Base-by-base conservation (phyloP, 2,888 invertebrate genomes). In the Caenorhabditis afra region DNA sequence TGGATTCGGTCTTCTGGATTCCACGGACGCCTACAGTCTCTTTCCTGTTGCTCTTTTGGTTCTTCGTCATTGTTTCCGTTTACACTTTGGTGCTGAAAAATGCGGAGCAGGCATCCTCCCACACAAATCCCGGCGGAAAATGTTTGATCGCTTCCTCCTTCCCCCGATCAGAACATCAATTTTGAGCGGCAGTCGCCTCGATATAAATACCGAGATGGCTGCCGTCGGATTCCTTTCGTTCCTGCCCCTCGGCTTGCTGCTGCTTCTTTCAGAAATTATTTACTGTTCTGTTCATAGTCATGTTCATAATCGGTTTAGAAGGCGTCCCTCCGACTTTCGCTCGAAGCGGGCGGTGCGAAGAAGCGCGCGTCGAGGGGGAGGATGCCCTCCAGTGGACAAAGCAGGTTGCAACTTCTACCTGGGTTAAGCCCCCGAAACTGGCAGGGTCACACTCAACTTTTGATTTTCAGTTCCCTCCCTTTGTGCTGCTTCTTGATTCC, bases 341-440 rank as follows among this genome's bases (percentile, higher is more conserved):
- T 49, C 62, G 47, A 50, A 35, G 61, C 53, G 62, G 55, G 62
- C 23, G 53, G 41, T 47, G 16, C 41, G 53, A n/a, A 49, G 71
- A 64, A 35, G 55, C 22, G 45, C 18, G 29, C 29, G 22, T 29
- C 23, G 29, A 18, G 41, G 49, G 57, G 73, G 73, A 73, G 73
- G 73, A 73, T 73, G 73, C 73, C 73, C 73, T 73, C 73, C 73
- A 73, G 64, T 73, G 73, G 73, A 73, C 73, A 73, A 73, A 73
- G 73, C 73, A 73, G 44, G 44, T 58, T 73, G 73, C 64, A 73
- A 64, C 73, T 55, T 61, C 61, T 71, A 64, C 73, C 64, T 73
- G 73, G 73, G 73, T 73, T 73, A 73, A 73, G 73, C 64, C 44
- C 29, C 23, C 53, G 61, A 20, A 58, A 44, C 11, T 11, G 16